Evolutionary conservation across 2,888 invertebrate genomes (phyloP), one percentile per base, ranked within the genome.

Genomic region (Yponomeuta evonymella): DNA sequence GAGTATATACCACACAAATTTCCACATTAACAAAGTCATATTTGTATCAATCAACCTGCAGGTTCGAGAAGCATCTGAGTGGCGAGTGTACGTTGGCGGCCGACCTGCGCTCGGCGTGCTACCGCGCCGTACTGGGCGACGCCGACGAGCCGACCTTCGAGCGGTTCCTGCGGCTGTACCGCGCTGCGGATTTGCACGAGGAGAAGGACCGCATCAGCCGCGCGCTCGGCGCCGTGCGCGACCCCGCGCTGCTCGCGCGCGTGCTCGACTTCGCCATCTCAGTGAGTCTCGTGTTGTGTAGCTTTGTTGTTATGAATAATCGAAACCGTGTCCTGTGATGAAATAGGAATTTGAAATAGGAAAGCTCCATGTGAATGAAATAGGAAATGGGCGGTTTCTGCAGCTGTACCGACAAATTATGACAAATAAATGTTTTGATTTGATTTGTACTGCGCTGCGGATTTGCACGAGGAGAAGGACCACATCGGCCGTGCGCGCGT

Each of bases 401-500:
- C 23, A 23, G 23, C 23, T 23, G 23, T 23, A 23, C 23, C 23
- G 23, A 23, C 23, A 23, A 23, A 23, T 23, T 23, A 23, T 23
- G 23, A 23, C 23, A 23, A 23, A 23, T 23, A 23, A 23, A 23
- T 23, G 0, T 23, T 23, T 23, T 23, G 23, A 23, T 23, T 23
- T 23, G 23, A 23, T 23, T 23, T 98, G 75, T 97, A 98, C 89
- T 94, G 96, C 76, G 94, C 95, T 69, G 95, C 97, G 8, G 98
- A 98, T 88, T 90, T 98, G 76, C 97, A 97, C 80, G 98, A 98
- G 88, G 98, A 99, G 86, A 98, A 97, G 86, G 97, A 98, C 84
- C 94, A 98, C 79, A 96, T 99, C 80, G 94, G 97, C 72, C 93
- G 96, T 72, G 95, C 97, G 69, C 94, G 95, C 78, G 97, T 97